phyloP scores from a whole-genome alignment of 2,888 invertebrate species.

The Acronicta psi region DNA sequence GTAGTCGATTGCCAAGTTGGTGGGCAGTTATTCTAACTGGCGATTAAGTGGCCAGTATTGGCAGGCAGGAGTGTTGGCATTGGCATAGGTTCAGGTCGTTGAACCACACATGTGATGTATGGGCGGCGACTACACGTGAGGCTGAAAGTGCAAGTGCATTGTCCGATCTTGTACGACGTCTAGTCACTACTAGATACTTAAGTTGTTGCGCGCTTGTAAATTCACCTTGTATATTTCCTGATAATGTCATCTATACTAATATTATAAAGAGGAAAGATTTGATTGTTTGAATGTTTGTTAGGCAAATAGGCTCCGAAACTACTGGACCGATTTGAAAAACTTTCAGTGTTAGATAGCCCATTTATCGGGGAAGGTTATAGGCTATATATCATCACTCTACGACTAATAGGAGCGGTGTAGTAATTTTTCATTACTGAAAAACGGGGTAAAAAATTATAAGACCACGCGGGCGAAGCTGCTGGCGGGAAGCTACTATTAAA shows the following conservation, averaged over 20 bases:
- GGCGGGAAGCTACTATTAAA: too few species aligned
- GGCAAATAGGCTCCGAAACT: too few species aligned
- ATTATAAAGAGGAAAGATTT: too few species aligned
- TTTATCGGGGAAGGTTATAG: too few species aligned
- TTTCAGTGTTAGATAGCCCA: too few species aligned
- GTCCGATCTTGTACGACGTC: conserved; percentile 45
- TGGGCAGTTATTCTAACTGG: conserved; percentile 25
- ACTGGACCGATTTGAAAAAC: too few species aligned
- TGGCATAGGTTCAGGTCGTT: conserved; percentile 82
- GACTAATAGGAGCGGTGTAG: too few species aligned
- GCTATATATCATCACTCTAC: too few species aligned
- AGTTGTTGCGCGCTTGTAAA: neutral
- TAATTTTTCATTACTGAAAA: too few species aligned
- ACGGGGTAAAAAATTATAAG: too few species aligned
- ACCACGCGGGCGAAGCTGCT: too few species aligned
- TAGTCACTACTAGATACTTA: conserved; percentile 8
- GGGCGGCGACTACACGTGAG: conserved; percentile 46
- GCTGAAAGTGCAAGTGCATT: conserved; percentile 76
- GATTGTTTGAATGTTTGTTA: too few species aligned
- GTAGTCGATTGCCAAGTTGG: conserved; percentile 11
- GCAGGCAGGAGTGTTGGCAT: conserved; percentile 75
- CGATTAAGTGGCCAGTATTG: conserved; percentile 63
- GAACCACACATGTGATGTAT: conserved; percentile 70
- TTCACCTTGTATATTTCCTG: neutral
- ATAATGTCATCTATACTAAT: neutral